Base-by-base conservation (phyloP, 2,113 vertebrate genomes). In the Sisor rabdophorus region DNA sequence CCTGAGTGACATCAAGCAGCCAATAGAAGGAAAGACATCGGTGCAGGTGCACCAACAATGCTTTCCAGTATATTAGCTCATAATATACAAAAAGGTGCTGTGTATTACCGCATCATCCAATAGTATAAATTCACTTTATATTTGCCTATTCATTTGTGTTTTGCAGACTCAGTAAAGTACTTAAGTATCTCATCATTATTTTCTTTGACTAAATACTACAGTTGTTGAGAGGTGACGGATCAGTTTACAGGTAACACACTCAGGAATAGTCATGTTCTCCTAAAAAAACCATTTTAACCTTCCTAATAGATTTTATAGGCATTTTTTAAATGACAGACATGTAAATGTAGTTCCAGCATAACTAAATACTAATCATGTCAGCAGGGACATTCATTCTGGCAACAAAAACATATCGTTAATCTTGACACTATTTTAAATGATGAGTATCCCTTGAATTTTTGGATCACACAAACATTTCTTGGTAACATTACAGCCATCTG, bases 31-130 rank as follows among this genome's bases (percentile, higher is more conserved):
- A 17, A 44, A 26, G 26, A 44, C 1, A 12, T n/a, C 0, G 22
- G 44, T 53, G 48, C 76, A 78, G 76, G 67, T 76, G 75, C 54
- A 69, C 24, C 73, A 11, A 54, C 48, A 36, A 53, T 52, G 72
- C 72, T 32, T 56, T 61, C 26, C 28, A 47, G 36, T 36, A 28
- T 11, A 52, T n/a, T n/a, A 50, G 26, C 47, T 52, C 47, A 20
- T 52, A 19, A 50, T 28, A 16, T 19, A 50, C 11, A 28, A 40
- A 10, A 68, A 2, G 3, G 11, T 19, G 12, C 12, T 6, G 0
- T 16, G 0, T 9, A 50, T 68, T 22, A 68, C 63, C 8, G 15
- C 47, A 68, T 26, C 40, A 26, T 24, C 4, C 1, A 0, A 0
- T 19, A 16, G 2, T 50, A 24, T 68, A 13, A 17, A 68, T 65